Evolutionary conservation across 2,797 vertebrate species (phyloP).

Genomic region (Bradypodion ventrale): DNA sequence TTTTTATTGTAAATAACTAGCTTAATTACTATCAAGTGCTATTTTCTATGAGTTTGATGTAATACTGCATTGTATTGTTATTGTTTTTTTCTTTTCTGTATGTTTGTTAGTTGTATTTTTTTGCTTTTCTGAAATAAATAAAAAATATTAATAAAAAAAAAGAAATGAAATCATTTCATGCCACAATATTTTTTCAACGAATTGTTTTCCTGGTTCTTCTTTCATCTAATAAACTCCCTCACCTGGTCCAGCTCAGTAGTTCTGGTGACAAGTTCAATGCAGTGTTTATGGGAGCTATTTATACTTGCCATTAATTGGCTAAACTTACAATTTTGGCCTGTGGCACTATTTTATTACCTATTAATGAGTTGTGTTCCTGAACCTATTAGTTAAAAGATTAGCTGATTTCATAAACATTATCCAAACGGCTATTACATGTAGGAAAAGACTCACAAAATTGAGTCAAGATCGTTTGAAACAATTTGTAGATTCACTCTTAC

Average conservation of each 20-base stretch:
- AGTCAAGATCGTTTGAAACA: background rate
- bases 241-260: background rate
- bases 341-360: conserved; percentile 27
- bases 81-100: no score
- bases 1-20: no score
- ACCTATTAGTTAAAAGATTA: conserved; percentile 20
- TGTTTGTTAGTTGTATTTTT: no score
- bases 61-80: no score
- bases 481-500: background rate
- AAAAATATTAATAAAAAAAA: no score
- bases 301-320: conserved; percentile 37
- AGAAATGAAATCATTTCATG: background rate
- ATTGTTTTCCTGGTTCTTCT: conserved; percentile 23
- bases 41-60: no score
- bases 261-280: conserved; percentile 27
- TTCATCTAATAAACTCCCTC: conserved; percentile 6
- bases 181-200: background rate
- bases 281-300: conserved; percentile 54
- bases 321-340: conserved; percentile 31
- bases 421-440: conserved; percentile 22
- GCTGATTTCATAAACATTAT: conserved; percentile 33
- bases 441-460: conserved; percentile 32
- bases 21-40: no score
- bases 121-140: no score
- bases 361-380: conserved; percentile 47